Percentiles rank a stretch among this genome's conserved stretches.
Conservation (phyloP, 2,888 invertebrate species). For the Sipha maydis region DNA sequence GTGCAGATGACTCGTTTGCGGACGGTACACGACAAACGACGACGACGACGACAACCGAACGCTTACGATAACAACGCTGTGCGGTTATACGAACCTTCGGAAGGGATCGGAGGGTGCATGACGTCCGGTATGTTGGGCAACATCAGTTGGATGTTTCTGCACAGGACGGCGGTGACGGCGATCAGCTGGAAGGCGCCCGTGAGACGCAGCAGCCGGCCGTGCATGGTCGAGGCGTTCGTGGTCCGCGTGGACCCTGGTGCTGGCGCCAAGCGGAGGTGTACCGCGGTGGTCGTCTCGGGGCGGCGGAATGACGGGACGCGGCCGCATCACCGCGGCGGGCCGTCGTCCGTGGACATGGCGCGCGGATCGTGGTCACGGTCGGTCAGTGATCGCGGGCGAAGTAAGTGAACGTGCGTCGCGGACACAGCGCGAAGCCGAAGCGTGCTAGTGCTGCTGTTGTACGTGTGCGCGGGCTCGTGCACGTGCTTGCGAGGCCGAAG, state of each 20-base stretch:
- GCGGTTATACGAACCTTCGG: slow-evolving; percentile 36
- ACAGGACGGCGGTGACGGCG: not conserved
- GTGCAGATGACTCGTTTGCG: too few relatives aligned
- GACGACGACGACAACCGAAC: too few relatives aligned
- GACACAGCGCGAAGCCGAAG: too few relatives aligned
- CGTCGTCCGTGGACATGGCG: not conserved
- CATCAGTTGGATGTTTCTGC: slow-evolving; percentile 20
- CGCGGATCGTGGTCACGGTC: not conserved
- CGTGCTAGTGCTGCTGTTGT: not conserved
- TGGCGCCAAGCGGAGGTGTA: not conserved
- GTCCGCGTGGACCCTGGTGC: not conserved
- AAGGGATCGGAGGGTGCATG: slow-evolving; percentile 62
- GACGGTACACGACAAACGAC: too few relatives aligned
- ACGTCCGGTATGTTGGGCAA: slow-evolving; percentile 62
- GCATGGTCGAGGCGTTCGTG: not conserved
- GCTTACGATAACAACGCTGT: too few relatives aligned
- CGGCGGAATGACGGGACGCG: not conserved
- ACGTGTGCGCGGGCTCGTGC: too few relatives aligned
- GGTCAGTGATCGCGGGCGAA: not conserved
- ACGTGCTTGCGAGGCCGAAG: not conserved
- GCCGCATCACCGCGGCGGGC: slow-evolving; percentile 22
- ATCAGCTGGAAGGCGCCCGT: slow-evolving; percentile 10
- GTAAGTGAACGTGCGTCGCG: too few relatives aligned
- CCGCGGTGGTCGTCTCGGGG: not conserved
- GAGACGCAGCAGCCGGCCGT: not conserved